Evolutionary conservation across 2,888 invertebrate genomes (phyloP).

Genomic region (Epiblema foenella): DNA sequence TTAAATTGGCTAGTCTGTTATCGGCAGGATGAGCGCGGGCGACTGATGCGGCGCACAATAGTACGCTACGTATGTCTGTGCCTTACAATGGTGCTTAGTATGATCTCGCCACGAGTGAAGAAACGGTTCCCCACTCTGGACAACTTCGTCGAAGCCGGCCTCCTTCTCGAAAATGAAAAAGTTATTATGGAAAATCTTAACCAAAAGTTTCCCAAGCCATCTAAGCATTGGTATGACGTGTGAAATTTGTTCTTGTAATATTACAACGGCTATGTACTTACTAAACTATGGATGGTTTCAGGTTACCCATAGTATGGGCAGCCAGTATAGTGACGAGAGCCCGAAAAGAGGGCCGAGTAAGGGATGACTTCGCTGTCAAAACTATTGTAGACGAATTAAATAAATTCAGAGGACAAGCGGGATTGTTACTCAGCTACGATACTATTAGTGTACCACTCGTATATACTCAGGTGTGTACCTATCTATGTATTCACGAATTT

Average conservation of each 20-base stretch:
- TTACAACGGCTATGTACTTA: not conserved
- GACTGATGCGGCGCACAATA: conserved; percentile 92
- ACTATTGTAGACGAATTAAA: conserved; percentile 95
- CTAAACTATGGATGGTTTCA: conserved; percentile 53
- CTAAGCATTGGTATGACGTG: conserved; percentile 92
- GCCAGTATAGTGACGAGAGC: conserved; percentile 95
- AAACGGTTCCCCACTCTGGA: conserved; percentile 94
- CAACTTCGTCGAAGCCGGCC: conserved; percentile 93
- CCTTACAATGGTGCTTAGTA: conserved; percentile 93
- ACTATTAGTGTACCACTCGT: conserved; percentile 92
- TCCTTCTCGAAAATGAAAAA: conserved; percentile 92
- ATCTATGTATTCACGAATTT: not conserved
- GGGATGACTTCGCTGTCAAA: conserved; percentile 96
- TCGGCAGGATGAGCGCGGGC: conserved; percentile 90
- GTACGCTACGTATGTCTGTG: conserved; percentile 94
- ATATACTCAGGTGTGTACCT: conserved; percentile 88
- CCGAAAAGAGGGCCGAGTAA: conserved; percentile 94
- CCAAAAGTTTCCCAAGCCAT: conserved; percentile 91
- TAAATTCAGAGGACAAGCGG: conserved; percentile 92
- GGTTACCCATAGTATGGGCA: conserved; percentile 96
- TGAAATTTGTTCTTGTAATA: not conserved
- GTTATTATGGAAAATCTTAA: conserved; percentile 91
- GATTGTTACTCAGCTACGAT: conserved; percentile 90
- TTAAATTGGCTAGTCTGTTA: conserved; percentile 48
- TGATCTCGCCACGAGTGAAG: conserved; percentile 94